Conservation (phyloP, 2,113 vertebrate species). For the Oryzias javanicus region DNA sequence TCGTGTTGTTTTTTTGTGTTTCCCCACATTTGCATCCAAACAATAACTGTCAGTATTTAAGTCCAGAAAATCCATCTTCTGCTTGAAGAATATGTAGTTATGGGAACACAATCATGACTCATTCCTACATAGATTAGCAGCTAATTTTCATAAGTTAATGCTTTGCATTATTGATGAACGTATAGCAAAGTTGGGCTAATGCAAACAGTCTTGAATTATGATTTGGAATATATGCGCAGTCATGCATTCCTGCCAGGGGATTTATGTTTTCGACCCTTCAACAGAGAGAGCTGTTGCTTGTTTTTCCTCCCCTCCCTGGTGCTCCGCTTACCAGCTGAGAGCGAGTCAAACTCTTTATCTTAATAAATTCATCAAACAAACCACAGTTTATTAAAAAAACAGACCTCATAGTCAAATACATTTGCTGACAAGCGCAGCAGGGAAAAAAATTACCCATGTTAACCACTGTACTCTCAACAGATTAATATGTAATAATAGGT, state of each 20-base stretch:
- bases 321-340: conserved; percentile 64
- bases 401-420: conserved; percentile 18
- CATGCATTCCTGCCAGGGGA: conserved; percentile 53
- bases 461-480: conserved; percentile 10
- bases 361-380: conserved; percentile 69
- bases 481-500: not conserved
- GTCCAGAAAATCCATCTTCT: conserved; percentile 24
- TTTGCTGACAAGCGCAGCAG: conserved; percentile 2
- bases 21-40: conserved; percentile 9
- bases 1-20: not conserved
- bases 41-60: conserved; percentile 24
- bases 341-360: conserved; percentile 59
- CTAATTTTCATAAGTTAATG: conserved; percentile 56
- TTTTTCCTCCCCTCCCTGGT: conserved; percentile 54
- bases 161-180: conserved; percentile 51
- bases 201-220: conserved; percentile 59
- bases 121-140: conserved; percentile 47
- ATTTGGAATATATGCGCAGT: conserved; percentile 59
- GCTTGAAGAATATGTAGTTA: conserved; percentile 25
- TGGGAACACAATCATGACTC: conserved; percentile 48
- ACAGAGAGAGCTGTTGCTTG: conserved; percentile 61
- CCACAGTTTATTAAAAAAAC: conserved; percentile 33
- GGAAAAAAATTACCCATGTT: conserved; percentile 15
- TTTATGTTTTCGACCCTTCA: conserved; percentile 66
- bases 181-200: conserved; percentile 47